Evolutionary conservation across 2,888 invertebrate genomes (phyloP).

Genomic region (Seira musarum): DNA sequence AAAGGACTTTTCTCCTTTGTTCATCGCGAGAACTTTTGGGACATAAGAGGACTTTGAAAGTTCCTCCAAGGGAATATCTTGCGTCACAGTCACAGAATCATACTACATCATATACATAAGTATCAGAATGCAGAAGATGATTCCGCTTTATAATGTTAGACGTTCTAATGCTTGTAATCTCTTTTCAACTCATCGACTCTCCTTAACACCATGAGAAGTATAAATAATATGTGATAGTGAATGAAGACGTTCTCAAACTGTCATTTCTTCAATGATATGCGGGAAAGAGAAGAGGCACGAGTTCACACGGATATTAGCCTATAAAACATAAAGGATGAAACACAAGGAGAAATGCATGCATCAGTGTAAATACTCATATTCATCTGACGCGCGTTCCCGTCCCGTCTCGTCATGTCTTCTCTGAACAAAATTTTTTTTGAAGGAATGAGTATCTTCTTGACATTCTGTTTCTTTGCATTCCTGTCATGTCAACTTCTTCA

Average conservation of each 20-base stretch:
- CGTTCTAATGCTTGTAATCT: neutral
- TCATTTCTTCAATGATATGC: neutral
- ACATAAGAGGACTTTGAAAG: no score
- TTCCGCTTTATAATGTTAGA: no score
- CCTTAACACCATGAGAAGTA: neutral
- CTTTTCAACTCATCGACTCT: neutral
- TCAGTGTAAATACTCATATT: no score
- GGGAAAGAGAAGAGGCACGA: neutral
- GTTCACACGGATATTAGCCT: neutral
- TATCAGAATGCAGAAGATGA: no score
- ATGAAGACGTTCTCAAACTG: neutral
- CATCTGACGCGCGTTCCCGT: neutral
- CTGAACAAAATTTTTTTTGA: neutral
- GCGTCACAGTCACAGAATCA: no score
- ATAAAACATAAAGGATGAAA: neutral
- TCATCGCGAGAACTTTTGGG: no score
- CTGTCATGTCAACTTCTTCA: neutral
- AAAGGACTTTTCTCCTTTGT: no score
- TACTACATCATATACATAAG: no score
- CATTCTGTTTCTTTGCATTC: neutral
- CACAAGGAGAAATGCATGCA: neutral
- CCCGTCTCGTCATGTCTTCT: neutral
- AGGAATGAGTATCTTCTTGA: neutral
- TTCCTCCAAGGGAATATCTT: no score
- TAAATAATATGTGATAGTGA: no score